Evolutionary conservation across 2,797 vertebrate genomes (phyloP).

Genomic region (Platyrinchus mystaceus): DNA sequence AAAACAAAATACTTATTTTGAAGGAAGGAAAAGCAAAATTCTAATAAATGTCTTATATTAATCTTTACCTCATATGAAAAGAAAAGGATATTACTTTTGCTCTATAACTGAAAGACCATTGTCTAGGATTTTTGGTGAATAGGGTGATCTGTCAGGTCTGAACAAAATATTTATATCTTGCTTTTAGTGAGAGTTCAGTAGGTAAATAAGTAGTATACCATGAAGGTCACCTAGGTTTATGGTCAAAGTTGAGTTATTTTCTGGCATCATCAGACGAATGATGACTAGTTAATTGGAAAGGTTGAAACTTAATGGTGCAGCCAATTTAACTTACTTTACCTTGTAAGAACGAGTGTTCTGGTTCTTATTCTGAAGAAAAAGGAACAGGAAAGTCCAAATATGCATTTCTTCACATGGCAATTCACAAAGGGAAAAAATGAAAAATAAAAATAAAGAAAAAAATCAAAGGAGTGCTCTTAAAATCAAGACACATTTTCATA

Average conservation of each 20-base stretch:
- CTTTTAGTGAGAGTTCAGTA: background rate
- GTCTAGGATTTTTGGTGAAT: background rate
- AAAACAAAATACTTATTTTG: background rate
- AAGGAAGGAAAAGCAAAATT: background rate
- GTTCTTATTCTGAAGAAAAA: background rate
- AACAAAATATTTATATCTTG: background rate
- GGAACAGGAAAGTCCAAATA: background rate
- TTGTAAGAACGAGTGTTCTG: background rate
- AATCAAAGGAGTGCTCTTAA: background rate
- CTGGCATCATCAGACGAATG: background rate
- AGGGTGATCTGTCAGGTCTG: background rate
- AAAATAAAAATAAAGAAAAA: too few relatives aligned
- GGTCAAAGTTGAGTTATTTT: background rate
- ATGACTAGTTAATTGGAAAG: background rate
- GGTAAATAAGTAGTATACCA: background rate
- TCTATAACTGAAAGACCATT: background rate
- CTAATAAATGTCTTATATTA: background rate
- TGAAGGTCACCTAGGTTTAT: background rate
- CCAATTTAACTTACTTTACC: background rate
- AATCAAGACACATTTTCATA: background rate
- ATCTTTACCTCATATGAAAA: background rate
- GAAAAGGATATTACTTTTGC: background rate
- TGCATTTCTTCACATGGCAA: background rate
- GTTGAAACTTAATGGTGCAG: background rate
- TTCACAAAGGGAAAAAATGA: background rate